Conservation (phyloP, 1,140 invertebrate genomes). For the Drosophila arizonae region DNA sequence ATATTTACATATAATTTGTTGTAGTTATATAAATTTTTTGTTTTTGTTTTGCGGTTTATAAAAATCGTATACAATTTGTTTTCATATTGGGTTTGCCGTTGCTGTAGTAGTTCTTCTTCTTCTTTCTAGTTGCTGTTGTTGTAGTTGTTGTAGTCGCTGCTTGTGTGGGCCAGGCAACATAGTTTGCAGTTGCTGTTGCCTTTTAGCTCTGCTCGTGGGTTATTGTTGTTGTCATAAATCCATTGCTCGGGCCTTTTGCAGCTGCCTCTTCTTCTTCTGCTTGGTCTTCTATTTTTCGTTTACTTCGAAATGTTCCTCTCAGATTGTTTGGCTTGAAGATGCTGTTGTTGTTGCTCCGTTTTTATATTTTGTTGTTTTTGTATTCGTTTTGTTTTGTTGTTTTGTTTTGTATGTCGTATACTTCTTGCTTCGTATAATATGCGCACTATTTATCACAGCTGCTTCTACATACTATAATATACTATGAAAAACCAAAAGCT, state of each 20-base stretch:
- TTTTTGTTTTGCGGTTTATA: constrained; percentile 64
- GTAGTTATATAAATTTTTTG: constrained; percentile 12
- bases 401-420: constrained; percentile 40
- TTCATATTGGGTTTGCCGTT: constrained; percentile 49
- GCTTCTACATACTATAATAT: constrained; percentile 78
- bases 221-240: constrained; percentile 71
- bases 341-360: constrained; percentile 27
- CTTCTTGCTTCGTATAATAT: constrained; percentile 76
- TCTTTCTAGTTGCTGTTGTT: constrained; percentile 50
- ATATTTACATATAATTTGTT: constrained; percentile 60
- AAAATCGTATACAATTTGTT: constrained; percentile 79
- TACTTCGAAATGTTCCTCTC: constrained; percentile 12
- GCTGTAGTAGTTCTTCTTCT: constrained; percentile 22
- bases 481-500: constrained; percentile 46
- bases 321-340: constrained; percentile 26
- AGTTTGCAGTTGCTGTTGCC: constrained; percentile 37
- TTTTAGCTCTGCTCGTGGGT: constrained; percentile 36
- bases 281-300: background rate
- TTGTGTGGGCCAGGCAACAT: constrained; percentile 43
- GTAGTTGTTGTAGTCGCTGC: constrained; percentile 39
- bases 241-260: constrained; percentile 56
- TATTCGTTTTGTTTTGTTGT: background rate
- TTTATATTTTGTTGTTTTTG: background rate
- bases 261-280: constrained; percentile 18
- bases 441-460: constrained; percentile 82